Percentiles rank a stretch among this genome's conserved stretches.
Conservation (phyloP, 2,113 vertebrate genomes). For the Prinia subflava region DNA sequence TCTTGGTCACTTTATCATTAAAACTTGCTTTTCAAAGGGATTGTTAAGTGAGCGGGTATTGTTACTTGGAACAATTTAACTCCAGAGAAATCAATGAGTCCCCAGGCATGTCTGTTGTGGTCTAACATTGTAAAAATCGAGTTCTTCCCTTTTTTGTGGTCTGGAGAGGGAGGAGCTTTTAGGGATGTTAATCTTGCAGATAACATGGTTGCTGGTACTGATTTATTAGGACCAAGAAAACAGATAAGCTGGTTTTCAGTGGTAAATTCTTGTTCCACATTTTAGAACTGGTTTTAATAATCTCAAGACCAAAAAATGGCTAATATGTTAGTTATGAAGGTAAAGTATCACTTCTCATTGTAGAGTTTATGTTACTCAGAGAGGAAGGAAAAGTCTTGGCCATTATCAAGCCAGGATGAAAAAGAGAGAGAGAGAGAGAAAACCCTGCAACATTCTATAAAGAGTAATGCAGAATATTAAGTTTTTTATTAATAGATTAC, state of each 20-base stretch:
- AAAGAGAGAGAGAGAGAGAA: too few relatives aligned
- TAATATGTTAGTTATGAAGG: not conserved
- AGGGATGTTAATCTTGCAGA: not conserved
- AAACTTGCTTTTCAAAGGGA: not conserved
- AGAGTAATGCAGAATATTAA: conserved; percentile 5
- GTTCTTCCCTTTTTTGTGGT: not conserved
- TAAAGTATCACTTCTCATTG: not conserved
- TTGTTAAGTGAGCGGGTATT: not conserved
- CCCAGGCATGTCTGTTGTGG: not conserved
- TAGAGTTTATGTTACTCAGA: not conserved
- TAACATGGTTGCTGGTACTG: not conserved
- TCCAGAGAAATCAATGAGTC: not conserved
- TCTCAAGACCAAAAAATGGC: not conserved
- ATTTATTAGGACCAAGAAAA: not conserved
- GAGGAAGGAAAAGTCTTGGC: not conserved
- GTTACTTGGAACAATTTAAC: not conserved
- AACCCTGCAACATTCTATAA: not conserved
- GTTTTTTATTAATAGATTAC: conserved; percentile 58
- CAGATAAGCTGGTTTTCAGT: not conserved
- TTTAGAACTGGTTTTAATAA: not conserved
- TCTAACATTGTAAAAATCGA: not conserved
- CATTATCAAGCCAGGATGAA: not conserved
- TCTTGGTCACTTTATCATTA: not conserved
- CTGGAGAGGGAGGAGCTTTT: not conserved
- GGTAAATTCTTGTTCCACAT: not conserved